These are phyloP conservation scores for Diachasma alloeum DNA, from an alignment of 1,140 invertebrate species.

Conservation along the genomic window DNA sequence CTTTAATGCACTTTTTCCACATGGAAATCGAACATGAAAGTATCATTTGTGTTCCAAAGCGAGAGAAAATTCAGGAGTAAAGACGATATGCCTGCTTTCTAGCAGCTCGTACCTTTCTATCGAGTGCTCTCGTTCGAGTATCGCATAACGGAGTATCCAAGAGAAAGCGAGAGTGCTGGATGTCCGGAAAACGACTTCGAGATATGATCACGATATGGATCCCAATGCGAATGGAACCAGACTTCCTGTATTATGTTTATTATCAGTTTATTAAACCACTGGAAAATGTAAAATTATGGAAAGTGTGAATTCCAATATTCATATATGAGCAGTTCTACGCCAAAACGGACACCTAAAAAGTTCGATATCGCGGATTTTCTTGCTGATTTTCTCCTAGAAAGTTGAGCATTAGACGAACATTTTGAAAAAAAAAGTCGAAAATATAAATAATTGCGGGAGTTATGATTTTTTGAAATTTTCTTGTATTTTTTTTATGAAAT, in stretches of 20 bases:
- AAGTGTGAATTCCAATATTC: not conserved
- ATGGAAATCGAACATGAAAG: not conserved
- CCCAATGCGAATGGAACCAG: not conserved
- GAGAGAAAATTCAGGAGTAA: not conserved
- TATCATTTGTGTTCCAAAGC: not conserved
- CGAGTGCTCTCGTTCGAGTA: not conserved
- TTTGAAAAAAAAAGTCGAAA: too few species aligned
- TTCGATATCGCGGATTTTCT: too few species aligned
- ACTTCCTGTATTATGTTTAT: not conserved
- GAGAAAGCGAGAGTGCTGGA: not conserved
- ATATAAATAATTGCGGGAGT: too few species aligned
- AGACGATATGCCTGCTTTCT: not conserved
- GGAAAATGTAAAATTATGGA: not conserved
- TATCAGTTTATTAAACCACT: not conserved
- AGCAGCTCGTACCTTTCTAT: not conserved
- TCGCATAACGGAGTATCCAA: not conserved
- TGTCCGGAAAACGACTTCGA: not conserved
- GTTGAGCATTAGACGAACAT: too few species aligned
- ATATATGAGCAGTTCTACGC: too few species aligned
- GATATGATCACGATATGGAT: not conserved
- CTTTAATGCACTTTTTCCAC: not conserved
- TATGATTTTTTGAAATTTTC: too few species aligned
- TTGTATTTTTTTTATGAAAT: too few species aligned
- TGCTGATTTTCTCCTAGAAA: too few species aligned
- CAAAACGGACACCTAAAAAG: too few species aligned